phyloP scores from a whole-genome alignment of 2,113 vertebrate genomes.

The Odocoileus virginianus region DNA sequence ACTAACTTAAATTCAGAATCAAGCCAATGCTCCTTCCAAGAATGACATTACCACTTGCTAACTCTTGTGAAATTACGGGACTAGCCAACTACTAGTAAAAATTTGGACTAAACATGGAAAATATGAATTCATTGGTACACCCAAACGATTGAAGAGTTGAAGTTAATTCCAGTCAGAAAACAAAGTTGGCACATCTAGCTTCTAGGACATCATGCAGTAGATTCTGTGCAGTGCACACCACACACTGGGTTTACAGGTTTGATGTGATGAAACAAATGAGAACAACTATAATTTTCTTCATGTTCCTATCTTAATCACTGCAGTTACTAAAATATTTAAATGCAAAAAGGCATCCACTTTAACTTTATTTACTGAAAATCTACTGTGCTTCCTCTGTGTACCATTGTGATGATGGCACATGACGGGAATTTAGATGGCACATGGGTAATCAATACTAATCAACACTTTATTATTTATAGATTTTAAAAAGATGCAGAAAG shows the following conservation, averaged over 20 bases:
- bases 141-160: neutral
- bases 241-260: neutral
- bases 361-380: neutral
- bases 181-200: neutral
- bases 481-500: neutral
- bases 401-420: neutral
- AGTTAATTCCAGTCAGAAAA: neutral
- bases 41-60: neutral
- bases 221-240: neutral
- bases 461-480: neutral
- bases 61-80: neutral
- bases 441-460: neutral
- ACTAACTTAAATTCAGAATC: neutral
- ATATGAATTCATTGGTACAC: neutral
- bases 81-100: neutral
- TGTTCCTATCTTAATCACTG: neutral
- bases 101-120: neutral
- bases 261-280: neutral
- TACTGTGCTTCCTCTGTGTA: neutral
- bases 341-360: neutral
- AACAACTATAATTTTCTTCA: neutral
- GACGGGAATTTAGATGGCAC: neutral
- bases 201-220: neutral
- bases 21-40: neutral
- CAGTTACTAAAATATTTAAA: neutral